Evolutionary conservation across 2,113 vertebrate species (phyloP).

Genomic region (Rhinoderma darwinii): DNA sequence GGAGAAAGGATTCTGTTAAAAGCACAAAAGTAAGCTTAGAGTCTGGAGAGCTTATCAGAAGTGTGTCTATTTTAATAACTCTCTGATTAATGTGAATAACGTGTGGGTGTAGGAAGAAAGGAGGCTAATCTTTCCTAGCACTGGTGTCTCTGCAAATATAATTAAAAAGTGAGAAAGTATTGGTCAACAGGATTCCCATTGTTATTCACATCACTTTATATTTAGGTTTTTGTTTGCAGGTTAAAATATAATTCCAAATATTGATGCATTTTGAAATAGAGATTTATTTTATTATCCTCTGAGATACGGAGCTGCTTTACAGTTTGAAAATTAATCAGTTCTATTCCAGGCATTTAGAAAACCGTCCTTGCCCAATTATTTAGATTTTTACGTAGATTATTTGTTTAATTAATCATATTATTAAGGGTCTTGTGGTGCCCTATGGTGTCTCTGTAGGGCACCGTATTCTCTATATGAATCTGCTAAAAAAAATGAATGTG

Average conservation of each 20-base stretch:
- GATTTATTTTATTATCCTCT: neutral
- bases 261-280: neutral
- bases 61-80: slow-evolving; percentile 70
- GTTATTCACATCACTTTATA: slow-evolving; percentile 17
- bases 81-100: slow-evolving; percentile 65
- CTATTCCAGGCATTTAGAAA: neutral
- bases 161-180: slow-evolving; percentile 67
- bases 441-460: neutral
- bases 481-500: no score
- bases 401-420: neutral
- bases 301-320: neutral
- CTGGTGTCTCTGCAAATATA: slow-evolving; percentile 70
- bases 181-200: slow-evolving; percentile 66
- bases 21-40: slow-evolving; percentile 68
- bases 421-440: neutral
- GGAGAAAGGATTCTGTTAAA: slow-evolving; percentile 68
- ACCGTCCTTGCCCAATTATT: neutral
- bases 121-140: slow-evolving; percentile 64
- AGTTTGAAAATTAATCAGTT: neutral
- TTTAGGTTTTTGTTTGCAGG: slow-evolving; percentile 19
- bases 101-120: slow-evolving; percentile 60
- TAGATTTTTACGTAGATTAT: neutral
- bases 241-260: neutral
- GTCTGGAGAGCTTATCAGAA: slow-evolving; percentile 69
- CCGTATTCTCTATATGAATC: no score